Evolutionary conservation across 1,140 invertebrate genomes (phyloP), one percentile per base, ranked within the genome.

Genomic region (Euwallacea similis): DNA sequence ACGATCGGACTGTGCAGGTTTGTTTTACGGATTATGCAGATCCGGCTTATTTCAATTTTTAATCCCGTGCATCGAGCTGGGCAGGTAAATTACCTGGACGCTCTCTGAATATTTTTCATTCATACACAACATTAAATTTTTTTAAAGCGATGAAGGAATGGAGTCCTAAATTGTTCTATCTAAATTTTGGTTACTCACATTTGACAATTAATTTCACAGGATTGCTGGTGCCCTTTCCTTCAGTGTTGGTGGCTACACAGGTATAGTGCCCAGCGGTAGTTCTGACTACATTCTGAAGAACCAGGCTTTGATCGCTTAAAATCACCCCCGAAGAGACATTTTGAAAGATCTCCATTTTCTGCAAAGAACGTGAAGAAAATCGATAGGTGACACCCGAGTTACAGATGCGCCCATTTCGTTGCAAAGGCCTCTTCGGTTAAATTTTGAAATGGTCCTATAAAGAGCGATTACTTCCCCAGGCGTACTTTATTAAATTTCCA

Each of bases 191-290:
- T 7, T 62, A 76, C 91, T 92, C 85, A 93, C 92, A 94, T 89
- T 91, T 89, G 74, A 94, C 89, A 76, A 88, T 85, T 69, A 94
- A 85, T 59, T 87, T 86, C 56, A 94, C 90, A 10, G 90, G 87
- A 80, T 93, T 93, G 82, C 92, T 94, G 66, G 87, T 87, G 54
- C 91, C 90, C 80, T 89, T 91, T 54, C 93, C 93, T 79, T 94
- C 92, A 61, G 87, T 86, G 81, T 94, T 95, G 13, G 88, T 88
- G 7, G 92, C 92, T 73, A 91, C 84, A 79, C 93, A 95, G 44
- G 90, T 92, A 80, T 93, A 95, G 77, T 90, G 88, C 0, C 93
- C 93, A 6, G 91, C 91, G 2, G 91, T 89, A 65, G 87, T 86
- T 67, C 90, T 84, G n/a, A 88, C 91, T 55, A 95, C 89, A 67